phyloP scores from a whole-genome alignment of 2,797 vertebrate species.

The Antrozous pallidus region DNA sequence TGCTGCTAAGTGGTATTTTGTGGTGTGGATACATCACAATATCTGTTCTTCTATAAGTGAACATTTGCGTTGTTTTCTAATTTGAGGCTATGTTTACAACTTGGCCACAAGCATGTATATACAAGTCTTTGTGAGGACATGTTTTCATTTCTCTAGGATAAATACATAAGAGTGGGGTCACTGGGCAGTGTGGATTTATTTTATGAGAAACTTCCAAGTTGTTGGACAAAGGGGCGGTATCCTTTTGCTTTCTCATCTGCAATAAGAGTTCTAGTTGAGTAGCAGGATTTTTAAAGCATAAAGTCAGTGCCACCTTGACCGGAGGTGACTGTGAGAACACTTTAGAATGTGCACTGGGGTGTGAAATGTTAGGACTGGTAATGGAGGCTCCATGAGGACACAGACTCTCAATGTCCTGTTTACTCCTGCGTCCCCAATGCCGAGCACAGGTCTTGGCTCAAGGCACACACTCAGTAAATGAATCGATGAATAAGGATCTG shows the following conservation, averaged over 20 bases:
- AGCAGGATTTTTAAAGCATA: not conserved
- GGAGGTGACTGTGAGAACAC: slow-evolving; percentile 10
- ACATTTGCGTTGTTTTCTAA: not conserved
- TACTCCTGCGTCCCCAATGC: not conserved
- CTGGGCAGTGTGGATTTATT: not conserved
- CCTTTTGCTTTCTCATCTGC: slow-evolving; percentile 8
- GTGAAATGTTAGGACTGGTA: not conserved
- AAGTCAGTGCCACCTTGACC: not conserved
- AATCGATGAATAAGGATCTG: slow-evolving; percentile 16
- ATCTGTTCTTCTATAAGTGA: not conserved
- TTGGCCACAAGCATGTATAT: not conserved
- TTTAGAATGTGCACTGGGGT: not conserved
- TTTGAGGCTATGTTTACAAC: not conserved
- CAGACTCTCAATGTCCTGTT: not conserved
- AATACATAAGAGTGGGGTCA: not conserved
- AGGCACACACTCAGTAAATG: not conserved
- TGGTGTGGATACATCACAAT: not conserved
- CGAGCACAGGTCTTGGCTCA: not conserved
- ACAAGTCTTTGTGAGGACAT: not conserved
- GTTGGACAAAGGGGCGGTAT: not conserved
- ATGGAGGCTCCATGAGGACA: not conserved
- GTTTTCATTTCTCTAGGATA: not conserved
- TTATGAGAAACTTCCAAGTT: not conserved
- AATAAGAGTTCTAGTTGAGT: not conserved
- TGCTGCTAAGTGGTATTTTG: not conserved